A percentile compares a stretch with the other conserved stretches of the same genome.
These are phyloP conservation scores for Eurytoma adleriae DNA, from an alignment of 2,888 invertebrate species.

Conservation along the genomic window DNA sequence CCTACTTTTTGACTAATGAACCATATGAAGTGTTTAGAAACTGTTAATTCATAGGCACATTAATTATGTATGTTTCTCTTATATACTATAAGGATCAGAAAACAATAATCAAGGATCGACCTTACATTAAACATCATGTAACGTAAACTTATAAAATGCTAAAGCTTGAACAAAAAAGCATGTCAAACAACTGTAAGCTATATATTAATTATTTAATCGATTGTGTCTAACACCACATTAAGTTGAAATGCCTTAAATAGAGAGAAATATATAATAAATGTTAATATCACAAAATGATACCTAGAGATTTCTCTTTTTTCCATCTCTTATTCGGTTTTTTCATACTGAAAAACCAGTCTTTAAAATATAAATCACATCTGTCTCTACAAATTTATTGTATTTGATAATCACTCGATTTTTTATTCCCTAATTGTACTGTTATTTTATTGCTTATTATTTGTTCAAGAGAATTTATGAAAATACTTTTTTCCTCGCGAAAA, in stretches of 20 bases:
- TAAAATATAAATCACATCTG: conserved; percentile 25
- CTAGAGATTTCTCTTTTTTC: conserved; percentile 29
- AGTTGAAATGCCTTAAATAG: conserved; percentile 19
- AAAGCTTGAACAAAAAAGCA: conserved; percentile 27
- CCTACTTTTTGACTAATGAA: conserved; percentile 19
- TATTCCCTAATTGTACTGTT: conserved; percentile 9
- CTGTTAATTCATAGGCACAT: conserved; percentile 30
- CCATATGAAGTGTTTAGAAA: background rate
- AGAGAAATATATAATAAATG: conserved; percentile 63
- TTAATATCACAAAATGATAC: conserved; percentile 72
- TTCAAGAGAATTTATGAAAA: conserved; percentile 35
- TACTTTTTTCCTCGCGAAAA: conserved; percentile 37
- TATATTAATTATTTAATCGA: conserved; percentile 7
- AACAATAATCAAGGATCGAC: conserved; percentile 30
- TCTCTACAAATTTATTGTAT: conserved; percentile 34
- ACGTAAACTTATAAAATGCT: conserved; percentile 10
- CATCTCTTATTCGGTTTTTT: conserved; percentile 18
- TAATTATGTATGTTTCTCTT: conserved; percentile 1
- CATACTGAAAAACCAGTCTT: conserved; percentile 28
- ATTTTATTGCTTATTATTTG: conserved; percentile 2
- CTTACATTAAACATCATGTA: conserved; percentile 12
- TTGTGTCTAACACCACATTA: background rate
- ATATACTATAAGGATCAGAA: conserved; percentile 11
- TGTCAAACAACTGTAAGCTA: conserved; percentile 12
- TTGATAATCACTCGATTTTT: conserved; percentile 37